phyloP scores from a whole-genome alignment of 2,888 invertebrate species.

The Papilio demoleus region DNA sequence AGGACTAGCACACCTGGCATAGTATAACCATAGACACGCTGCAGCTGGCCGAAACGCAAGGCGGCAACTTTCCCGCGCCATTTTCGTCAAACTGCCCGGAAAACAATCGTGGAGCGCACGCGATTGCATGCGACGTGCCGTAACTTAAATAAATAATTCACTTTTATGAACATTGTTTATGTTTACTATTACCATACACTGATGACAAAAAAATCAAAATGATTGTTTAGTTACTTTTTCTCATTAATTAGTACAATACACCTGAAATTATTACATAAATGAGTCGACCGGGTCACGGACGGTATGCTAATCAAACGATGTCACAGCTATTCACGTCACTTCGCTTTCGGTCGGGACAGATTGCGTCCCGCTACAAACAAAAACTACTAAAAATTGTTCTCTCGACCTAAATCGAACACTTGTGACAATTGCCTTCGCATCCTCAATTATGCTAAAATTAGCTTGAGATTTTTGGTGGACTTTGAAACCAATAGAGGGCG shows the following conservation, averaged over 20 bases:
- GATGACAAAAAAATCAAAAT: neutral
- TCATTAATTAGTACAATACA: neutral
- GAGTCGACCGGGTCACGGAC: constrained; percentile 74
- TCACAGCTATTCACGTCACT: constrained; percentile 59
- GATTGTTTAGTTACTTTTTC: neutral
- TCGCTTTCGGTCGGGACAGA: constrained; percentile 20
- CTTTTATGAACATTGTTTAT: constrained; percentile 1
- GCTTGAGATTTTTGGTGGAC: too few relatives aligned
- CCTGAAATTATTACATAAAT: constrained; percentile 59
- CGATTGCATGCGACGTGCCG: constrained; percentile 59
- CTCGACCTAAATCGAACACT: neutral
- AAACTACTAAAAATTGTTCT: neutral
- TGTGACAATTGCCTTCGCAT: too few relatives aligned
- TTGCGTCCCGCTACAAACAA: neutral
- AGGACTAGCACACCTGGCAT: constrained; percentile 48
- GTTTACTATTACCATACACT: constrained; percentile 27
- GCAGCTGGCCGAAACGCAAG: constrained; percentile 40
- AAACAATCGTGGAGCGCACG: constrained; percentile 63
- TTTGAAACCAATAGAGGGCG: too few relatives aligned
- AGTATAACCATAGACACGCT: constrained; percentile 55
- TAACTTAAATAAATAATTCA: constrained; percentile 26
- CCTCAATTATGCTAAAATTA: too few relatives aligned
- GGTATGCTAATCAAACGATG: constrained; percentile 71
- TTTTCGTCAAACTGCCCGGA: constrained; percentile 69
- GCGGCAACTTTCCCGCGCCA: constrained; percentile 67